Conservation (phyloP, 1,140 invertebrate species). For the Drosophila baimaii region DNA sequence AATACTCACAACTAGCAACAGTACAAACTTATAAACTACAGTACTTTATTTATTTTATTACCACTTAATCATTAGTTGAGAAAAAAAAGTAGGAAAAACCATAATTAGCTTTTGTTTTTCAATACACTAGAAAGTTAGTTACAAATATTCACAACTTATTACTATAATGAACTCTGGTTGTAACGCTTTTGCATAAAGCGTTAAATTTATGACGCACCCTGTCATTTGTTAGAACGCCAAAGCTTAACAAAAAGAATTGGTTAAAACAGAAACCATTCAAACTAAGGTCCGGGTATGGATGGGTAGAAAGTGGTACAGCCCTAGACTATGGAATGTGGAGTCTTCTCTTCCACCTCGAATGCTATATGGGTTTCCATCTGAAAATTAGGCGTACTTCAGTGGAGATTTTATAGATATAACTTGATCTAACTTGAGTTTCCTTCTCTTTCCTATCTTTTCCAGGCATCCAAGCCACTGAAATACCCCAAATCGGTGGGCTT, state of each 20-base stretch:
- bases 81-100: not conserved
- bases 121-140: not conserved
- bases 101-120: not conserved
- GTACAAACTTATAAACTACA: too few species aligned
- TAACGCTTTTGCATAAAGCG: conserved; percentile 6
- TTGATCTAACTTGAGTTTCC: too few species aligned
- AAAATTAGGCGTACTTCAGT: not conserved
- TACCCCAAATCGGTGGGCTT: conserved; percentile 96
- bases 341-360: too few species aligned
- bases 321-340: conserved; percentile 6
- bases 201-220: not conserved
- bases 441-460: too few species aligned
- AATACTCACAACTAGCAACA: too few species aligned
- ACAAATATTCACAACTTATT: not conserved
- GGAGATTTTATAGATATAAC: too few species aligned
- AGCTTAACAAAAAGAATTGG: not conserved
- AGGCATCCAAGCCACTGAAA: not conserved
- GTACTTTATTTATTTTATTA: not conserved
- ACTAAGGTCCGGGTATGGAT: conserved; percentile 1
- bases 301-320: conserved; percentile 20
- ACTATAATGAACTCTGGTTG: not conserved
- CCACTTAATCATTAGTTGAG: not conserved
- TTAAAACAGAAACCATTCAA: not conserved
- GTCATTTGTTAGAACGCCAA: conserved; percentile 2
- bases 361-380: not conserved